Percentiles rank a stretch among this genome's conserved stretches.
phyloP scores from a whole-genome alignment of 2,797 vertebrate species.

The Orestias chungarensis region DNA sequence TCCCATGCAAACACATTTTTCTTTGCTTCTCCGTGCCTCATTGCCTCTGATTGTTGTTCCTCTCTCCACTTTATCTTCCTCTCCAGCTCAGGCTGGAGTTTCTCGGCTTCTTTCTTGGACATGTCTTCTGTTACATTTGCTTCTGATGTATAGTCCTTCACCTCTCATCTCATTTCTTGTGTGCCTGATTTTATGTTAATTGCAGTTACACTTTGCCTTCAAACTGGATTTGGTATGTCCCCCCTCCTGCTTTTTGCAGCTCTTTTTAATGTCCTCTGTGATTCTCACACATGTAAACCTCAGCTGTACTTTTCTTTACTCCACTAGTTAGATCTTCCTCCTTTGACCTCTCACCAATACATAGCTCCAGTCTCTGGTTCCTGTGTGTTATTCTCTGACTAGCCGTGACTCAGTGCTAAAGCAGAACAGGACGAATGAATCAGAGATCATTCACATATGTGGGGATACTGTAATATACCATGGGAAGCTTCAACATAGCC shows the following conservation, averaged over 20 bases:
- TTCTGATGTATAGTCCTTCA: background rate
- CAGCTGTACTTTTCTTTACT: background rate
- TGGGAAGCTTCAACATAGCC: background rate
- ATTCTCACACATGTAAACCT: background rate
- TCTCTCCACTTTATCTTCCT: constrained; percentile 11
- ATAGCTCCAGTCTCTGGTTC: constrained; percentile 11
- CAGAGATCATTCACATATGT: constrained; percentile 32
- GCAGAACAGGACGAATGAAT: constrained; percentile 20
- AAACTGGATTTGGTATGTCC: constrained; percentile 1
- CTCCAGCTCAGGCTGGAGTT: background rate
- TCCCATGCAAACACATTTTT: constrained; percentile 56
- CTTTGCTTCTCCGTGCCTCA: constrained; percentile 42
- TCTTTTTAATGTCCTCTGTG: background rate
- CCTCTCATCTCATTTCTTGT: constrained; percentile 20
- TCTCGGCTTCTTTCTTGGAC: constrained; percentile 1
- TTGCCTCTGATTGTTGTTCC: constrained; percentile 36
- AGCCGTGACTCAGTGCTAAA: constrained; percentile 21
- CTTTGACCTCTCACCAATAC: background rate
- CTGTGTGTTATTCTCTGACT: constrained; percentile 5
- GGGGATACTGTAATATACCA: background rate
- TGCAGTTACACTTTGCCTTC: constrained; percentile 15
- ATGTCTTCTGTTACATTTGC: constrained; percentile 15
- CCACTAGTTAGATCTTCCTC: background rate
- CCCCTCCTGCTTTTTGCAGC: background rate
- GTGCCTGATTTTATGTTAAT: constrained; percentile 18